Evolutionary conservation across 2,113 vertebrate species (phyloP).

Genomic region (Amphilophus citrinellus): DNA sequence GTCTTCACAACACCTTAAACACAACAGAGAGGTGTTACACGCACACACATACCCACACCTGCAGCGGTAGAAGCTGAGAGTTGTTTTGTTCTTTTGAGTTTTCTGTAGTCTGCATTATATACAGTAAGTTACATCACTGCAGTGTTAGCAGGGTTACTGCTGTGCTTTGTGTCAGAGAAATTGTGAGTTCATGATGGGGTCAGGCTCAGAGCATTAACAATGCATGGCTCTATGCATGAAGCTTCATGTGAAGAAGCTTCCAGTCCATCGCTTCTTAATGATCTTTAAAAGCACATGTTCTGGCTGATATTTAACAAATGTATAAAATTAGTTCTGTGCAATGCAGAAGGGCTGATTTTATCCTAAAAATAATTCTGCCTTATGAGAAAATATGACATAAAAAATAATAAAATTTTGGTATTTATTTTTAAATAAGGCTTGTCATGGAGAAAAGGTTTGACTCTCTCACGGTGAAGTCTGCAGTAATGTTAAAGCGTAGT

Average conservation of each 20-base stretch:
- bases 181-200: constrained; percentile 42
- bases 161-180: constrained; percentile 23
- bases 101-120: constrained; percentile 14
- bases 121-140: not conserved
- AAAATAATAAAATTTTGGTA: not conserved
- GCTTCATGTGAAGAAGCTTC: constrained; percentile 15
- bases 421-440: not conserved
- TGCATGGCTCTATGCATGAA: constrained; percentile 28
- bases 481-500: not conserved
- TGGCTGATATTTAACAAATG: not conserved
- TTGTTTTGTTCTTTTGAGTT: constrained; percentile 4
- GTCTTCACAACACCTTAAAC: constrained; percentile 52
- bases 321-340: not conserved
- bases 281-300: not conserved
- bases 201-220: constrained; percentile 56
- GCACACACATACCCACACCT: constrained; percentile 1
- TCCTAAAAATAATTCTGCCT: not conserved
- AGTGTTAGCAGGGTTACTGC: constrained; percentile 13
- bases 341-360: not conserved
- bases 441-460: not conserved
- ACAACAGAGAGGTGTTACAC: not conserved
- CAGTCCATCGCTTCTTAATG: constrained; percentile 10
- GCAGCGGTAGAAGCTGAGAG: not conserved
- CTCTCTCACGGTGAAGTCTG: not conserved
- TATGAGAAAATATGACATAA: not conserved